These are phyloP conservation scores for Lepus townsendii DNA, from an alignment of 2,797 vertebrate species.

Conservation along the genomic window DNA sequence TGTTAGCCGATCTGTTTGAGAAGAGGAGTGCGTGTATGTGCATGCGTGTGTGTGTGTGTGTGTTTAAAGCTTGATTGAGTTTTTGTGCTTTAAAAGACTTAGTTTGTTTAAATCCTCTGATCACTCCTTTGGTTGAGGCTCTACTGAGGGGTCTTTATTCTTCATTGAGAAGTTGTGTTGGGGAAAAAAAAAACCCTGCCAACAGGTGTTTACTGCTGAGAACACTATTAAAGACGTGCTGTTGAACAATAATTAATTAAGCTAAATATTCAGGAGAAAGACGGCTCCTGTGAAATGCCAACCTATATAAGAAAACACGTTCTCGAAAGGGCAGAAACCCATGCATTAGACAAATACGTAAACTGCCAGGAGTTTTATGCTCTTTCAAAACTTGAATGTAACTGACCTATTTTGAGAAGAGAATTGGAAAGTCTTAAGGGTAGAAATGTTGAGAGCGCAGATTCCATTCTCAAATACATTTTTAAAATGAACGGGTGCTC, in stretches of 20 bases:
- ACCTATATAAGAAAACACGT: background rate
- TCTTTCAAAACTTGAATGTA: constrained; percentile 34
- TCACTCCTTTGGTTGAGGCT: constrained; percentile 5
- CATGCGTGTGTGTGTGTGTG: too few species aligned
- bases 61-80: background rate
- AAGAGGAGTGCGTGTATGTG: background rate
- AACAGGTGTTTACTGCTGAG: constrained; percentile 44
- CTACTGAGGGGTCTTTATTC: constrained; percentile 28
- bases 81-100: constrained; percentile 33
- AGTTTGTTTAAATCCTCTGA: constrained; percentile 57
- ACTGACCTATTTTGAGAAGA: background rate
- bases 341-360: background rate
- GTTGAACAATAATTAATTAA: background rate
- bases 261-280: background rate
- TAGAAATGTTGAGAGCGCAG: constrained; percentile 63
- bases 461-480: constrained; percentile 66
- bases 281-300: background rate
- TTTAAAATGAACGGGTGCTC: constrained; percentile 60
- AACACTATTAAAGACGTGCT: background rate
- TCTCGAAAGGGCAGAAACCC: background rate
- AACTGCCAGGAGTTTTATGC: background rate
- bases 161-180: constrained; percentile 17
- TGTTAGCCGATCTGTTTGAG: constrained; percentile 20
- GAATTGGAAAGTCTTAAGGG: constrained; percentile 60
- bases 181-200: background rate